Evolutionary conservation across 2,888 invertebrate species (phyloP).

Genomic region (Pollenia labialis): DNA sequence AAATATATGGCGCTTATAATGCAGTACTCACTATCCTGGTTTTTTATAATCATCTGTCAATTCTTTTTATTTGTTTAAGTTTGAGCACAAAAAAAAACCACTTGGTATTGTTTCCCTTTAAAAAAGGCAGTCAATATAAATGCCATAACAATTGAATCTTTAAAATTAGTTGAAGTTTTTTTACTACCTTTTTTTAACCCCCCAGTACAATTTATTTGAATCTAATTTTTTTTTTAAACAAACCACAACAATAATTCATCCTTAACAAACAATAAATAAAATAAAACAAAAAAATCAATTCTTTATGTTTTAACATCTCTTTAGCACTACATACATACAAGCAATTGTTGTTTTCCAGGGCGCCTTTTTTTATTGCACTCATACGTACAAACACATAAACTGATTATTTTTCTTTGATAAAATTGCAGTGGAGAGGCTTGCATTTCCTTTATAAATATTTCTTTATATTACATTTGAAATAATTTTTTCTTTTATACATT

Average conservation of each 20-base stretch:
- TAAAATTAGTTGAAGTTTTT: too few species aligned
- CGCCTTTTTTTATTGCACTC: slow-evolving; percentile 30
- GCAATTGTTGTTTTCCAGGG: slow-evolving; percentile 20
- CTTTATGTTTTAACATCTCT: neutral
- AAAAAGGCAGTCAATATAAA: too few species aligned
- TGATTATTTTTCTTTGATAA: slow-evolving; percentile 32
- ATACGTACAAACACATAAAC: neutral
- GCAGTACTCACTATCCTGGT: too few species aligned
- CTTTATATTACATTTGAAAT: neutral
- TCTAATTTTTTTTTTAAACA: neutral
- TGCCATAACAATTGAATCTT: too few species aligned
- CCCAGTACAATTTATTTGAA: too few species aligned
- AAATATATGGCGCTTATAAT: too few species aligned
- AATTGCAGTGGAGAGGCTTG: slow-evolving; percentile 15
- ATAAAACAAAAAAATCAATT: neutral
- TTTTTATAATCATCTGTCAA: too few species aligned
- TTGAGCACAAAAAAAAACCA: too few species aligned
- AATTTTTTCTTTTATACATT: slow-evolving; percentile 8
- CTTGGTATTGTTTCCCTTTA: too few species aligned
- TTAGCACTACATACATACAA: neutral
- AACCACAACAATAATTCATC: neutral
- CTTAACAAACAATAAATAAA: neutral
- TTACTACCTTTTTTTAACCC: too few species aligned
- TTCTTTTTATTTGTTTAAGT: too few species aligned
- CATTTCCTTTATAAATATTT: neutral